Evolutionary conservation across 1,140 invertebrate genomes (phyloP), one percentile per base, ranked within the genome.

Genomic region (Proctacanthus coquilletti): DNA sequence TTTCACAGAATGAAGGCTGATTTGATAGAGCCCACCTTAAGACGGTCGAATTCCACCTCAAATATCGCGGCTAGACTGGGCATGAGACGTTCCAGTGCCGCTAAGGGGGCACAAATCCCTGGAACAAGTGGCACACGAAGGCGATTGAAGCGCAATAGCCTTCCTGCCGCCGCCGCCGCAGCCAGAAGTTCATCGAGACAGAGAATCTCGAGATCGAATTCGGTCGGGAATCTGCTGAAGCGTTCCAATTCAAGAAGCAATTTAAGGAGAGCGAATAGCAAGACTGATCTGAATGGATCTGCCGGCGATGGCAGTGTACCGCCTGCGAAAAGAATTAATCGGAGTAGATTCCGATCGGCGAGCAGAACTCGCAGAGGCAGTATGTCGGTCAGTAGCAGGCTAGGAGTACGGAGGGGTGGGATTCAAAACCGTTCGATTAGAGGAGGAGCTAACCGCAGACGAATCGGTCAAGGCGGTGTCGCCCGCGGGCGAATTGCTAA

Each of bases 81-180:
- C 5, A 33, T 39, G 9, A 45, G 54, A 18, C 50, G 53, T 9
- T 45, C 51, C 14, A 42, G 41, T 9, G 41, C 50, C 17, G 55
- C 51, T 18, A 56, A 52, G 23, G 52, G 50, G 13, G 52, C 54
- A 4, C 50, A 57, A 41, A 53, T 53, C 34, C 46, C 54, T 15
- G 54, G 47, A n/a, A 40, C 42, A 25, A 49, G 54, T 21, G 29
- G 36, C 18, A 21, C 36, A 21, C 30, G 34, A 19, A 35, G 41
- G 6, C 31, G n/a, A 6, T 11, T 20, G 20, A 30, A 14, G 10
- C 21, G 31, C 17, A 13, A 21, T 35, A 32, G 21, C 1, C 3
- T 9, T 18, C 6, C 23, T 9, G 15, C 5, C 10, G 13, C 5
- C 5, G 9, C 4, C 3, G n/a, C 8, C 34, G 6, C 3, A 3